Base-by-base conservation (phyloP, 2,888 invertebrate species). In the Pyrrhosoma nymphula region DNA sequence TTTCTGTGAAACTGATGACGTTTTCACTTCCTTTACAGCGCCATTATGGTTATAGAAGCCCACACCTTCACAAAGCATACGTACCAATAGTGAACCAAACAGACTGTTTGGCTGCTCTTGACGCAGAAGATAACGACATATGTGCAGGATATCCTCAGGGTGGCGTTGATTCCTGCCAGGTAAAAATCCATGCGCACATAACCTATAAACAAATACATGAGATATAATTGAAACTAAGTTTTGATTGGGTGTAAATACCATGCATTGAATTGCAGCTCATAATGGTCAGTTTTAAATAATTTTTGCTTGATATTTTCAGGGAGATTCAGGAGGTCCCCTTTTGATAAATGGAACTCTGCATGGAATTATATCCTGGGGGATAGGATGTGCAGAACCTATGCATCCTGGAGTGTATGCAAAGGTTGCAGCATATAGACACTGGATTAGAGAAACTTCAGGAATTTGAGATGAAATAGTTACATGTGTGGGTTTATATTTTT, bases 321-420 rank as follows among this genome's bases (percentile, higher is more conserved):
- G 93, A 60, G 95, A 95, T 82, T 90, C 95, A n/a, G 95, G 95
- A 23, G 95, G 95, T 1, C 95, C 95, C 8, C 30, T 95, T 23
- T 88, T 95, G 56, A 35, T 90, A 2, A 82, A 90, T 26, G 88
- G 88, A 0, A 82, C 10, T 12, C 88, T 89, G n/a, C 30, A 95
- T n/a, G 93, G 93, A 23, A 47, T 93, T 69, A 39, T 93, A 39
- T 93, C 93, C 16, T 93, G 69, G 69, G 69, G 93, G 23, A 23
- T 2, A n/a, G 69, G 69, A 16, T 93, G 93, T 75, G 93, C 47
- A 20, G 26, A 12, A 4, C 93, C 93, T n/a, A 16, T n/a, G 0
- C 4, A 14, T 69, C 93, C 75, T 0, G 93, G 93, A 75, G 93
- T 93, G 14, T 75, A 93, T 18, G 8, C 69, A 30, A 47, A 69